Evolutionary conservation across 2,797 vertebrate genomes (phyloP).

Genomic region (Brachymystax lenok): DNA sequence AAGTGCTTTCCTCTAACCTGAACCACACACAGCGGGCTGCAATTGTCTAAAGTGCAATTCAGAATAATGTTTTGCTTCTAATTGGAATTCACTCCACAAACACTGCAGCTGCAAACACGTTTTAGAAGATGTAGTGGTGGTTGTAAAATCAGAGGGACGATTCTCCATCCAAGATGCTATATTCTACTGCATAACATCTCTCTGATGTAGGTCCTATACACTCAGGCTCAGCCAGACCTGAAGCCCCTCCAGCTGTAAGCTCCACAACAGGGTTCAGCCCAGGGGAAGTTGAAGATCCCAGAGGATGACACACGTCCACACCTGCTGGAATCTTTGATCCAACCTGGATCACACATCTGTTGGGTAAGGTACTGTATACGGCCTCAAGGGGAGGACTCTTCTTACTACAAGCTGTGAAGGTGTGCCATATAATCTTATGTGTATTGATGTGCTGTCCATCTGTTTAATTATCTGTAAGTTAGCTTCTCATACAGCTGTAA

Average conservation of each 20-base stretch:
- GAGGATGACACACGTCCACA: constrained; percentile 37
- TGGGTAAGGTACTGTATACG: neutral
- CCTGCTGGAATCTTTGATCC: constrained; percentile 44
- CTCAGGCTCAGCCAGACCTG: neutral
- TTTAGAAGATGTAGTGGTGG: constrained; percentile 44
- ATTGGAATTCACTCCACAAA: constrained; percentile 44
- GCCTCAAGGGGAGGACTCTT: neutral
- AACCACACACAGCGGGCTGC: neutral
- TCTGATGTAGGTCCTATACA: constrained; percentile 6
- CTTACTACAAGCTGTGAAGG: constrained; percentile 5
- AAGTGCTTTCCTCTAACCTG: neutral
- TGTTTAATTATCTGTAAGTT: neutral
- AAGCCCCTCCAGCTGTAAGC: constrained; percentile 8
- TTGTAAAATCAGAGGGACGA: constrained; percentile 52
- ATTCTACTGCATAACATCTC: constrained; percentile 34
- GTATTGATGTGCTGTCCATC: no score
- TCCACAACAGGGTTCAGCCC: neutral
- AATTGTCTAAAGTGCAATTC: neutral
- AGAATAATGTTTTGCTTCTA: neutral
- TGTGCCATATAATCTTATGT: neutral
- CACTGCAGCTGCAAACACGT: constrained; percentile 44
- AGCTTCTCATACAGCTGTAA: no score
- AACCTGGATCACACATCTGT: neutral
- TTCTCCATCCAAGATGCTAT: constrained; percentile 30
- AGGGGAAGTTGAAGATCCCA: constrained; percentile 35